Evolutionary conservation across 2,797 vertebrate genomes (phyloP).

Genomic region (Myotis pilosus): DNA sequence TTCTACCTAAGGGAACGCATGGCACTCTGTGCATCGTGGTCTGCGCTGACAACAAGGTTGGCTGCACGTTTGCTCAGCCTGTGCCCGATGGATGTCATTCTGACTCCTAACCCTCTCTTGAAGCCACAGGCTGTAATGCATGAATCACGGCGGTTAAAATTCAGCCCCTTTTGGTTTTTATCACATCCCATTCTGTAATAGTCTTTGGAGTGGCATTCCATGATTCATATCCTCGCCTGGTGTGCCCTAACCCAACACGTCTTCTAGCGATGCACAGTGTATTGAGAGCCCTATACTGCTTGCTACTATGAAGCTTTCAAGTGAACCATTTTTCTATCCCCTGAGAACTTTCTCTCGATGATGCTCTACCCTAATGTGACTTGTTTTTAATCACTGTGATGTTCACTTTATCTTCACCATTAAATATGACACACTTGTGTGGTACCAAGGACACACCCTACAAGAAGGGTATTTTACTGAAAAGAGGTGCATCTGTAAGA

Average conservation of each 20-base stretch:
- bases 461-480: slow-evolving; percentile 23
- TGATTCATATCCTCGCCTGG: slow-evolving; percentile 12
- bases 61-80: not conserved
- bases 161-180: slow-evolving; percentile 52
- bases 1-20: not conserved
- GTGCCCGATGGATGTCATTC: not conserved
- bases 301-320: not conserved
- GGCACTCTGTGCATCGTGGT: not conserved
- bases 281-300: not conserved
- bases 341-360: not conserved
- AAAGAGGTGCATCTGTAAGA: not conserved
- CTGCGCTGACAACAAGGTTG: not conserved
- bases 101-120: not conserved
- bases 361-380: not conserved
- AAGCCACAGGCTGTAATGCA: slow-evolving; percentile 8
- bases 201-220: not conserved
- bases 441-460: not conserved
- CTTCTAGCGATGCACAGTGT: not conserved
- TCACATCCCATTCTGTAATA: slow-evolving; percentile 17
- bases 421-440: not conserved
- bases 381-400: not conserved
- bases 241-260: not conserved
- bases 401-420: not conserved
- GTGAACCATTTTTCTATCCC: not conserved
- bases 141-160: slow-evolving; percentile 50